phyloP scores from a whole-genome alignment of 2,113 vertebrate species.

The Dunckerocampus dactyliophorus region DNA sequence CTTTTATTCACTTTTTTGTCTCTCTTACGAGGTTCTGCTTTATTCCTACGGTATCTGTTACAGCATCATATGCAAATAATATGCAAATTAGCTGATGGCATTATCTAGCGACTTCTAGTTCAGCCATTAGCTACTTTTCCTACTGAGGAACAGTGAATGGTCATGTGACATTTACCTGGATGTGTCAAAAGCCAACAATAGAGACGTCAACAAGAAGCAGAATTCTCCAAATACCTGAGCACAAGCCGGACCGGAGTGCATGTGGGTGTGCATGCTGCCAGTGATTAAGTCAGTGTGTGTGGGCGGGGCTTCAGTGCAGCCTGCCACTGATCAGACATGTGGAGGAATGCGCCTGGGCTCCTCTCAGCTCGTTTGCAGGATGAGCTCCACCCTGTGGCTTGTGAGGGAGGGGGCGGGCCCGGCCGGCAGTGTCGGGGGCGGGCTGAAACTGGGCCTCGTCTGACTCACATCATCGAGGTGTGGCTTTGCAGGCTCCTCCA shows the following conservation, averaged over 20 bases:
- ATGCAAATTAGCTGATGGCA: too few relatives aligned
- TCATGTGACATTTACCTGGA: too few relatives aligned
- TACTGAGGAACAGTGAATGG: too few relatives aligned
- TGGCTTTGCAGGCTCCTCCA: constrained; percentile 33
- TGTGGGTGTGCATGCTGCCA: neutral
- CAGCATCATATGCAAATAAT: too few relatives aligned
- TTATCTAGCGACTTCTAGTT: too few relatives aligned
- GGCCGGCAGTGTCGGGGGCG: constrained; percentile 6
- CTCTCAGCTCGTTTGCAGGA: neutral
- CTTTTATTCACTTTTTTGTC: too few relatives aligned
- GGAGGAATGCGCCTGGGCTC: constrained; percentile 1
- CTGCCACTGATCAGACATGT: neutral
- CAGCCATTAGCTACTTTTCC: too few relatives aligned
- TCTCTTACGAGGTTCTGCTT: too few relatives aligned
- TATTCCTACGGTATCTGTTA: too few relatives aligned
- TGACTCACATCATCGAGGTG: constrained; percentile 43
- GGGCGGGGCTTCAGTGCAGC: neutral
- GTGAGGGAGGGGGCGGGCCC: constrained; percentile 10
- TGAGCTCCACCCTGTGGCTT: constrained; percentile 2
- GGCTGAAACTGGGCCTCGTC: constrained; percentile 28
- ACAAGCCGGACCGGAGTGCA: neutral
- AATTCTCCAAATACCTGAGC: neutral
- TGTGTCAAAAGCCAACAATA: too few relatives aligned
- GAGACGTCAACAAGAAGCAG: neutral
- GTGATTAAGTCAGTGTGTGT: neutral